Base-by-base conservation (phyloP, 1,140 invertebrate species). In the Orchesella cincta region DNA sequence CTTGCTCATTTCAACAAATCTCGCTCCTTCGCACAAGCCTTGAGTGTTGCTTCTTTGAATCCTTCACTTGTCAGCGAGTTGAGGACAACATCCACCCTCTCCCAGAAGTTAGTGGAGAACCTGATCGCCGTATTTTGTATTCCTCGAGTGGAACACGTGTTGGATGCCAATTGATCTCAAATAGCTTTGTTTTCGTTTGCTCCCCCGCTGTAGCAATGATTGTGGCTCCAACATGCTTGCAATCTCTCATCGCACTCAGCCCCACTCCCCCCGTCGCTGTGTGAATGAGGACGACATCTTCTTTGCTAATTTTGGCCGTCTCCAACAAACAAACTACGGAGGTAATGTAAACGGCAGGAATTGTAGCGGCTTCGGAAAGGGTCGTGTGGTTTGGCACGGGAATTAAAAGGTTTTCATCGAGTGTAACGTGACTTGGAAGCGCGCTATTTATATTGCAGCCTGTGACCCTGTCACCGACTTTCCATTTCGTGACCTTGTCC, bases 1-100 rank as follows among this genome's bases (percentile, higher is more conserved):
- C 26, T 76, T 76, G 29, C 74, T 76, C 74, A 76, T 62, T 76
- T 76, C 74, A 12, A 67, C 31, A 67, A 67, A 67, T 31, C 62
- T 2, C 2, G 62, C 62, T 26, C 71, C 39, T 28, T 36, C 23
- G n/a, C 54, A 20, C 74, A 76, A 76, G 29, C 51, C 18, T 35
- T 54, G 5, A 76, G 57, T 31, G 46, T 76, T 12, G 74, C 74
- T 62, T 76, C 74, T 29, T 76, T 76, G 57, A 76, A 76, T 28
- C 74, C 74, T 36, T 76, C 36, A 39, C 51, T 46, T 16, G 74
- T 76, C 33, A 76, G n/a, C 12, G 54, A 31, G 57, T 76, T 76
- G 2, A 76, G 23, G 20, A 76, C 74, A 26, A 76, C 28, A 46
- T 76, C 74, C 8, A 76, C 57, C 26, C 74, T 57, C 20, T 23